phyloP scores from a whole-genome alignment of 1,140 invertebrate species.

The Periplaneta americana region DNA sequence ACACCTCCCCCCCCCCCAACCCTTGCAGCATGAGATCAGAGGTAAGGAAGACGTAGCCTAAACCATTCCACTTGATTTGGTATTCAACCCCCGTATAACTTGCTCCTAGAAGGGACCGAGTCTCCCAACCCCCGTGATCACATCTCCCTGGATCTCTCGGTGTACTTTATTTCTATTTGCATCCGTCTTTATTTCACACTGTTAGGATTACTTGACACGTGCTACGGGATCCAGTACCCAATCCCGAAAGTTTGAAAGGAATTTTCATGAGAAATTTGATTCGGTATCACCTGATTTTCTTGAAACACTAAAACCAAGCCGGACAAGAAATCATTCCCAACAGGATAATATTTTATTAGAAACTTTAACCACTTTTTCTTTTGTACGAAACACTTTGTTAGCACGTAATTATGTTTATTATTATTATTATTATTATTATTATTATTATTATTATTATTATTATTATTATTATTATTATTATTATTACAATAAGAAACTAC shows the following conservation, averaged over 20 bases:
- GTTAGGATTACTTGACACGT: not conserved
- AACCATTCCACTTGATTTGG: not conserved
- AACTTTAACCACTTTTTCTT: no score
- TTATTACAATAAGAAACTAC: no score
- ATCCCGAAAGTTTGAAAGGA: not conserved
- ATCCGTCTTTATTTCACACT: not conserved
- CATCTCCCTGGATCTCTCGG: not conserved
- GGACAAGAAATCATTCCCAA: no score
- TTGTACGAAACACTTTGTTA: no score
- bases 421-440: no score
- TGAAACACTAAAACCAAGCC: no score
- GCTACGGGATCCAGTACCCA: not conserved
- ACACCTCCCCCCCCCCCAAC: not conserved
- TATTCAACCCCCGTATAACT: not conserved
- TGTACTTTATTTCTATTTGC: not conserved
- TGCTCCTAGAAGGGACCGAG: not conserved
- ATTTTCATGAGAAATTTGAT: no score
- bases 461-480: no score
- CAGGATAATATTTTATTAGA: no score
- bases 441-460: no score
- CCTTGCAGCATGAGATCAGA: not conserved
- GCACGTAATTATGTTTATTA: no score
- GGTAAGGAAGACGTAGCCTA: not conserved
- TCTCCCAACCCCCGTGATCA: not conserved
- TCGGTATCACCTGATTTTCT: no score